Evolutionary conservation across 2,888 invertebrate species (phyloP).

Genomic region (Autographa gamma): DNA sequence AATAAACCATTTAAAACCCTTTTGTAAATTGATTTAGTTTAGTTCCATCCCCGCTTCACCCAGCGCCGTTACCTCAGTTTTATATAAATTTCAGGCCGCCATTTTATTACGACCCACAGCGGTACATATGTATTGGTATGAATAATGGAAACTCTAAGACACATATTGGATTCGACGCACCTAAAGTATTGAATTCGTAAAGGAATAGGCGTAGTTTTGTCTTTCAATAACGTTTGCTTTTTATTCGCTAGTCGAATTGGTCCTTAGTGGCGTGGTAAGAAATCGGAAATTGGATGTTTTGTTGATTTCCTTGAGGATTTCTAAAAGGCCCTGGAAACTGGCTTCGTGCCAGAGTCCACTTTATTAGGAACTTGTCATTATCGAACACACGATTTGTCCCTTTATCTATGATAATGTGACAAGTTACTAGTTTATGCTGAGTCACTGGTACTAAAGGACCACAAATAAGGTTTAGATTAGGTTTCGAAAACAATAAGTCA

Average conservation of each 20-base stretch:
- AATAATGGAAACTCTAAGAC: constrained; percentile 74
- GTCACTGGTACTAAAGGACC: not conserved
- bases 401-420: constrained; percentile 7
- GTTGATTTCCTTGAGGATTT: constrained; percentile 26
- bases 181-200: constrained; percentile 58
- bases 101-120: constrained; percentile 63
- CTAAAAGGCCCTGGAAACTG: not conserved
- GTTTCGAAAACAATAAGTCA: not conserved
- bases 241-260: constrained; percentile 44
- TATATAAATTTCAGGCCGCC: constrained; percentile 64
- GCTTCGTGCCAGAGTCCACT: not conserved
- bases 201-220: constrained; percentile 56
- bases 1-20: not conserved
- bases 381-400: constrained; percentile 8
- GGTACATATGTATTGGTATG: constrained; percentile 72
- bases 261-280: constrained; percentile 22
- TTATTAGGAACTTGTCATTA: constrained; percentile 7
- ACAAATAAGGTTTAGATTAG: not conserved
- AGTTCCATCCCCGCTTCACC: constrained; percentile 38
- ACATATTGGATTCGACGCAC: constrained; percentile 72
- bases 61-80: constrained; percentile 49
- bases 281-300: constrained; percentile 33
- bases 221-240: constrained; percentile 56
- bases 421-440: constrained; percentile 7
- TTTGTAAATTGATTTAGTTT: constrained; percentile 9